Percentiles rank a stretch among this genome's conserved stretches.
These are phyloP conservation scores for Aegithalos caudatus DNA, from an alignment of 2,113 vertebrate species.

Conservation along the genomic window DNA sequence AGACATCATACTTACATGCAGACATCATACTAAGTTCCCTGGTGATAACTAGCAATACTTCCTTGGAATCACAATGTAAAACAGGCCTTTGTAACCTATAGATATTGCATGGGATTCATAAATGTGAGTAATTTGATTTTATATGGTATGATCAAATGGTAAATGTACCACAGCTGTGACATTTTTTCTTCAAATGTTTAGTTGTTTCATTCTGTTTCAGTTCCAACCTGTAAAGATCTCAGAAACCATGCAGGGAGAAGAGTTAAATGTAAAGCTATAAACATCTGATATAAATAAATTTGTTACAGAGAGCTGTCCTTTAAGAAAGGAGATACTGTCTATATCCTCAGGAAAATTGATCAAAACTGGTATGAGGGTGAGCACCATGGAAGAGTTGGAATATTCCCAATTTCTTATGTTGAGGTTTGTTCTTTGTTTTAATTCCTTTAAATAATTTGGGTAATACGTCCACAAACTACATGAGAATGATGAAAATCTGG, in stretches of 20 bases:
- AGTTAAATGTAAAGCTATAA: not conserved
- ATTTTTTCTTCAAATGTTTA: not conserved
- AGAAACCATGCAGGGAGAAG: not conserved
- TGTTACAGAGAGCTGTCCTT: conserved; percentile 94
- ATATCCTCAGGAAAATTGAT: conserved; percentile 97
- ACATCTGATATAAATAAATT: conserved; percentile 21
- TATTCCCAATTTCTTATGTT: conserved; percentile 95
- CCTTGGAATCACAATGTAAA: not conserved
- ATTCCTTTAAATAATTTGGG: not conserved
- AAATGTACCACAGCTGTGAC: not conserved
- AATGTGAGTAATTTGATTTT: not conserved
- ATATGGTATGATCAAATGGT: not conserved
- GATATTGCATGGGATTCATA: not conserved
- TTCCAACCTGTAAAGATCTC: not conserved
- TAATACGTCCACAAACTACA: not conserved
- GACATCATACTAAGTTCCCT: not conserved
- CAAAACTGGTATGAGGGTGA: conserved; percentile 99
- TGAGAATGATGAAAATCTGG: not conserved
- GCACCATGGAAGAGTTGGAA: conserved; percentile 88
- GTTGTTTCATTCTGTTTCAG: not conserved
- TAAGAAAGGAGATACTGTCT: conserved; percentile 95
- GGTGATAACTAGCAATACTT: not conserved
- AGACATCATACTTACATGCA: not conserved
- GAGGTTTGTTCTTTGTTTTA: conserved; percentile 78
- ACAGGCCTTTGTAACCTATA: not conserved